These are phyloP conservation scores for Ichneumoninae sp. DNA, from an alignment of 2,888 invertebrate genomes.

Conservation along the genomic window DNA sequence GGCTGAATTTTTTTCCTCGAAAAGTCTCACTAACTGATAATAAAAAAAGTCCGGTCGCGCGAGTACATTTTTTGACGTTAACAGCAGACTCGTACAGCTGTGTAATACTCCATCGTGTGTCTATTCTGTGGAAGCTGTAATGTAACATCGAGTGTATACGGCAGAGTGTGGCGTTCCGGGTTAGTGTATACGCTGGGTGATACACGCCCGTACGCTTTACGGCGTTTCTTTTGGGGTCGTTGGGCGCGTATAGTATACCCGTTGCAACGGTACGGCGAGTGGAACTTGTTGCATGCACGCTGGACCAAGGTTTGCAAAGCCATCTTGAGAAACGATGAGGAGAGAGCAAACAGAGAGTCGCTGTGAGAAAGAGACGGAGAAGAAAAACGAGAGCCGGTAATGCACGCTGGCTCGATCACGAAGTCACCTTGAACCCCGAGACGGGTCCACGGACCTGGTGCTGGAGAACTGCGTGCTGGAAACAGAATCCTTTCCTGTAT, in stretches of 20 bases:
- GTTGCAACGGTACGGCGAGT: constrained; percentile 69
- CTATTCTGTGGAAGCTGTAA: constrained; percentile 2
- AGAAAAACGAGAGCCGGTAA: constrained; percentile 69
- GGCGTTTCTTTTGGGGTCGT: constrained; percentile 66
- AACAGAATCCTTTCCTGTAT: constrained; percentile 65
- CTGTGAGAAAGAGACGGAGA: constrained; percentile 47
- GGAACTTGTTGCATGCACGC: constrained; percentile 66
- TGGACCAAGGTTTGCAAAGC: constrained; percentile 21
- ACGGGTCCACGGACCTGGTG: constrained; percentile 71
- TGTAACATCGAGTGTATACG: constrained; percentile 3
- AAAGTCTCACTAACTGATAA: neutral
- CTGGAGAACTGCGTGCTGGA: constrained; percentile 56
- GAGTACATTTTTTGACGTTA: constrained; percentile 8
- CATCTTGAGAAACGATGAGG: constrained; percentile 23
- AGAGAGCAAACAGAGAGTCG: constrained; percentile 38
- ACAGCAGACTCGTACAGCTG: constrained; percentile 30
- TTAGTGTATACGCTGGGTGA: constrained; percentile 20
- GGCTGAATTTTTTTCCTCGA: neutral
- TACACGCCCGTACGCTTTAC: constrained; percentile 64
- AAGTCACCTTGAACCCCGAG: constrained; percentile 78
- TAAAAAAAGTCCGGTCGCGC: neutral
- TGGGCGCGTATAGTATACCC: constrained; percentile 68
- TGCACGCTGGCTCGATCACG: constrained; percentile 77
- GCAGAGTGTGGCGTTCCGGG: constrained; percentile 21
- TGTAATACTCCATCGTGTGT: constrained; percentile 5